Conservation (phyloP, 2,113 vertebrate species). For the Larimichthys polyactis region DNA sequence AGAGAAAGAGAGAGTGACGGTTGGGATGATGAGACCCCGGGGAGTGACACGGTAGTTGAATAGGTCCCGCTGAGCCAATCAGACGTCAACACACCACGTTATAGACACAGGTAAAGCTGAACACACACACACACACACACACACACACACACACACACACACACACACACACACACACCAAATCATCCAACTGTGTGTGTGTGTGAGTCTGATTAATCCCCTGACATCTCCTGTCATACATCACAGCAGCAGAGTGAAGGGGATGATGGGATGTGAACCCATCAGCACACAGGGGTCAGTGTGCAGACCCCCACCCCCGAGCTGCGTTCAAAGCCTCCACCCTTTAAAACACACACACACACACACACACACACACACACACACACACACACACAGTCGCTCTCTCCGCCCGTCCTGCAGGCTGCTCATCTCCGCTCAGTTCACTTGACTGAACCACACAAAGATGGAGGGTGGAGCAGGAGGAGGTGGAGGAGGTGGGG, state of each 20-base stretch:
- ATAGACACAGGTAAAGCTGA: constrained; percentile 24
- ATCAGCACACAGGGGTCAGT: constrained; percentile 50
- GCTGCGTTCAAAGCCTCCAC: neutral
- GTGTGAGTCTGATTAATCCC: constrained; percentile 57
- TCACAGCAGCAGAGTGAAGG: constrained; percentile 45
- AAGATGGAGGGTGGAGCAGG: constrained; percentile 35
- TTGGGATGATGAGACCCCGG: constrained; percentile 71
- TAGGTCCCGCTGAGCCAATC: constrained; percentile 46
- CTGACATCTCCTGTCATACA: constrained; percentile 54
- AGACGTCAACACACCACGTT: constrained; percentile 42
- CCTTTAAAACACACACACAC: neutral
- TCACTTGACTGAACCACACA: constrained; percentile 65
- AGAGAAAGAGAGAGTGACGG: constrained; percentile 29
- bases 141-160: neutral
- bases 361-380: too few relatives aligned
- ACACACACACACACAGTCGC: too few relatives aligned
- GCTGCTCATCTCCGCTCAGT: constrained; percentile 65
- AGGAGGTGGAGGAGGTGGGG: too few relatives aligned
- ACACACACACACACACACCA: constrained; percentile 32
- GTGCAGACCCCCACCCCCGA: constrained; percentile 12
- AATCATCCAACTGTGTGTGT: constrained; percentile 12
- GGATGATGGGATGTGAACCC: constrained; percentile 66
- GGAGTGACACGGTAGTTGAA: constrained; percentile 52
- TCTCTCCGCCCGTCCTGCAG: constrained; percentile 38
- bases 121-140: constrained; percentile 29